Conservation (phyloP, 1,140 invertebrate genomes). For the Aleiodes sp. region DNA sequence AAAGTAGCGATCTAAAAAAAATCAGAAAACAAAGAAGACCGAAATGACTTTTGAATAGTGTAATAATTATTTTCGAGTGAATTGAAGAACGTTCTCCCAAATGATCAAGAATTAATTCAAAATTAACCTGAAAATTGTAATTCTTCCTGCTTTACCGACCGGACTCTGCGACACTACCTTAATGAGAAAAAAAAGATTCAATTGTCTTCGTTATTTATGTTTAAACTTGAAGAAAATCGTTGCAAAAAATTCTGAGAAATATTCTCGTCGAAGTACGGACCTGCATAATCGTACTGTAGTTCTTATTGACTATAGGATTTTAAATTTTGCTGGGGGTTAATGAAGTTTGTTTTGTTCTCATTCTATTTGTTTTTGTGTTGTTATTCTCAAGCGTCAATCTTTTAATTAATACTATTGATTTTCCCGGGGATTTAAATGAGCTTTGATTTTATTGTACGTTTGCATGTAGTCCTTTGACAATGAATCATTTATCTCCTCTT, state of each 20-base stretch:
- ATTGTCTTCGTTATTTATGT: not conserved
- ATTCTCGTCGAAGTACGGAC: not conserved
- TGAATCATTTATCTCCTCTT: not conserved
- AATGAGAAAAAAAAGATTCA: not conserved
- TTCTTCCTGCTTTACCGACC: no score
- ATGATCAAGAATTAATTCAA: no score
- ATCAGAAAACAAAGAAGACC: no score
- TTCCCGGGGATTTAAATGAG: not conserved
- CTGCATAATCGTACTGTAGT: not conserved
- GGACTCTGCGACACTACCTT: no score
- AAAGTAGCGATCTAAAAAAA: no score
- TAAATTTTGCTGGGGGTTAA: not conserved
- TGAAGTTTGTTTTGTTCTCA: not conserved
- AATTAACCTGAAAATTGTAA: no score
- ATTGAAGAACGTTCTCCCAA: no score
- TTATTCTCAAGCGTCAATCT: no score
- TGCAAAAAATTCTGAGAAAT: not conserved
- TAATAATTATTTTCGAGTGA: no score
- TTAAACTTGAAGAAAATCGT: no score
- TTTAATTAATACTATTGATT: slow-evolving; percentile 11
- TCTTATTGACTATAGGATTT: not conserved
- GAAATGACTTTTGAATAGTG: no score
- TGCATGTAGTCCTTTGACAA: not conserved
- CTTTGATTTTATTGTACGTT: not conserved
- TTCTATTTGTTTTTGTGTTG: no score